Conservation (phyloP, 1,140 invertebrate genomes). For the Oreohelix idahoensis region DNA sequence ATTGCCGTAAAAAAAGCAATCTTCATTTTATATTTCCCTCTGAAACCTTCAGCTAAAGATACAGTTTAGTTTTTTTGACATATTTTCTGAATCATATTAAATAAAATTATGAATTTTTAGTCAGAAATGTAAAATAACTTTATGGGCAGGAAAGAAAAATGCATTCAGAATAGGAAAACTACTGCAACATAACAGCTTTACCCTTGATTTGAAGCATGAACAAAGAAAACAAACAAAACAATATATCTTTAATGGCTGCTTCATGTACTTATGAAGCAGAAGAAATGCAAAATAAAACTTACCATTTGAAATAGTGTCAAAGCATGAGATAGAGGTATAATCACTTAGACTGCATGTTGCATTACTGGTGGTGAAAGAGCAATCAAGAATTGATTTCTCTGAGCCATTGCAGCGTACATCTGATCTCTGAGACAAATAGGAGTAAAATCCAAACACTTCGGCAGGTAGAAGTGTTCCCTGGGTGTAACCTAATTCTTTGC, state of each 20-base stretch:
- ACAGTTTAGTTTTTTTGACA: too few relatives aligned
- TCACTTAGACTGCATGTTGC: background rate
- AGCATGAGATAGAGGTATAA: conserved; percentile 16
- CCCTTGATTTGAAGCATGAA: background rate
- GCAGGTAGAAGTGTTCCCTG: conserved; percentile 35
- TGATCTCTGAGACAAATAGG: background rate
- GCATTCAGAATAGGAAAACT: background rate
- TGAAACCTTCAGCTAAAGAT: too few relatives aligned
- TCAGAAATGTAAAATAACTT: too few relatives aligned
- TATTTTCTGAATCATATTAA: too few relatives aligned
- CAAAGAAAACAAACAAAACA: too few relatives aligned
- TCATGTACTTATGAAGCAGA: too few relatives aligned
- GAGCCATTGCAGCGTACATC: conserved; percentile 41
- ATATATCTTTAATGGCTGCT: too few relatives aligned
- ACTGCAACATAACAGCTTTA: conserved; percentile 2
- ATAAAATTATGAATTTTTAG: too few relatives aligned
- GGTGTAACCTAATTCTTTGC: conserved; percentile 78
- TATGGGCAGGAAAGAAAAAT: too few relatives aligned
- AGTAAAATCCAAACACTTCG: conserved; percentile 1
- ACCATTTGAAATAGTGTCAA: background rate
- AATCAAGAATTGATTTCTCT: conserved; percentile 19
- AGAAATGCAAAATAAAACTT: too few relatives aligned
- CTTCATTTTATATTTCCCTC: too few relatives aligned
- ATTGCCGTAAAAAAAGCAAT: too few relatives aligned
- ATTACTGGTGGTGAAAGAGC: background rate